These are phyloP conservation scores for Synanthedon andrenaeformis DNA, from an alignment of 2,888 invertebrate species.

Conservation along the genomic window DNA sequence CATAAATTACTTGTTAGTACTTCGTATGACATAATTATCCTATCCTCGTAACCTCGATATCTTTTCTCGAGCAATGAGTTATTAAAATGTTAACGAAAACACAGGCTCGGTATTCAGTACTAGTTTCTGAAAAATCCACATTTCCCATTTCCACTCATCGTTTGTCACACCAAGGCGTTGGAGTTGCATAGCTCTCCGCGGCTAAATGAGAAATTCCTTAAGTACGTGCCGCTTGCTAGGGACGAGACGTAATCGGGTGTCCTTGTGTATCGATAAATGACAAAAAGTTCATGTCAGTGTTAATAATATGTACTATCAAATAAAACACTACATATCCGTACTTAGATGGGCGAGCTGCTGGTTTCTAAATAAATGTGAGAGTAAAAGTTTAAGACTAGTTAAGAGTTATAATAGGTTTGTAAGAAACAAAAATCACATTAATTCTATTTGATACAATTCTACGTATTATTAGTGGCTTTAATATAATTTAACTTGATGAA, in stretches of 20 bases:
- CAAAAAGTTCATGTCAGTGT: neutral
- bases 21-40: neutral
- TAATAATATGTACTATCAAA: neutral
- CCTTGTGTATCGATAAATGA: too few species aligned
- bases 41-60: neutral
- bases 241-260: neutral
- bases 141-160: constrained; percentile 7
- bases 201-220: constrained; percentile 55
- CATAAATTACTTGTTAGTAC: neutral
- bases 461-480: too few species aligned
- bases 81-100: neutral
- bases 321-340: too few species aligned
- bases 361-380: too few species aligned
- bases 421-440: too few species aligned
- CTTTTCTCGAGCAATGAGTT: neutral
- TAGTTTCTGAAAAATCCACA: constrained; percentile 9
- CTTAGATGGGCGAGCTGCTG: too few species aligned
- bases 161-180: constrained; percentile 8
- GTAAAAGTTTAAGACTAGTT: too few species aligned
- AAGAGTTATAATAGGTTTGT: too few species aligned
- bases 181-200: constrained; percentile 28
- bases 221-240: constrained; percentile 24
- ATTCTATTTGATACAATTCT: too few species aligned
- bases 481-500: too few species aligned
- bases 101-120: neutral